Percentiles rank a stretch among this genome's conserved stretches.
These are phyloP conservation scores for Rhea pennata DNA, from an alignment of 2,113 vertebrate species.

Conservation along the genomic window DNA sequence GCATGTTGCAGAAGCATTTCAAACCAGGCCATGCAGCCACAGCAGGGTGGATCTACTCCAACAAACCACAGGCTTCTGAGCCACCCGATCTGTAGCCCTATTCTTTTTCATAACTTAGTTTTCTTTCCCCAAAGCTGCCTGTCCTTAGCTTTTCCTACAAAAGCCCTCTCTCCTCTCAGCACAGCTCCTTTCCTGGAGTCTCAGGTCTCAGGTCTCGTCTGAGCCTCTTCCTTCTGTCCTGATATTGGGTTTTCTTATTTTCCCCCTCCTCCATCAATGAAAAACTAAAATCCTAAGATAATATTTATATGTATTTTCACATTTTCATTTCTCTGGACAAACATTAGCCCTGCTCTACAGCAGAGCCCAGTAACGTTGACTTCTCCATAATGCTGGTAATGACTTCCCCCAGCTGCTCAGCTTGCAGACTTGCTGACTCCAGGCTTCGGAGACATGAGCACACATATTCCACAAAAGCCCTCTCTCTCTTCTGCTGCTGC, in stretches of 20 bases:
- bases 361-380: neutral
- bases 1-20: neutral
- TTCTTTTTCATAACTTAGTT: neutral
- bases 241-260: neutral
- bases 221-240: neutral
- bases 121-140: neutral
- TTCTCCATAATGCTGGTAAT: neutral
- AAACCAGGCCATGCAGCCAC: neutral
- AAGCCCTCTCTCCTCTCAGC: neutral
- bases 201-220: neutral
- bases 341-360: neutral
- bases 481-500: neutral
- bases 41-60: neutral
- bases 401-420: neutral
- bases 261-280: neutral
- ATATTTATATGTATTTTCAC: neutral
- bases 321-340: neutral
- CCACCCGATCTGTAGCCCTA: rapidly evolving
- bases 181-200: neutral
- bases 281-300: neutral
- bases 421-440: neutral
- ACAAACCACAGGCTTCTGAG: neutral
- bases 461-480: neutral
- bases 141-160: neutral
- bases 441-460: neutral